phyloP scores from a whole-genome alignment of 92 coral and sea anemone genomes.

The Porites lobata region DNA sequence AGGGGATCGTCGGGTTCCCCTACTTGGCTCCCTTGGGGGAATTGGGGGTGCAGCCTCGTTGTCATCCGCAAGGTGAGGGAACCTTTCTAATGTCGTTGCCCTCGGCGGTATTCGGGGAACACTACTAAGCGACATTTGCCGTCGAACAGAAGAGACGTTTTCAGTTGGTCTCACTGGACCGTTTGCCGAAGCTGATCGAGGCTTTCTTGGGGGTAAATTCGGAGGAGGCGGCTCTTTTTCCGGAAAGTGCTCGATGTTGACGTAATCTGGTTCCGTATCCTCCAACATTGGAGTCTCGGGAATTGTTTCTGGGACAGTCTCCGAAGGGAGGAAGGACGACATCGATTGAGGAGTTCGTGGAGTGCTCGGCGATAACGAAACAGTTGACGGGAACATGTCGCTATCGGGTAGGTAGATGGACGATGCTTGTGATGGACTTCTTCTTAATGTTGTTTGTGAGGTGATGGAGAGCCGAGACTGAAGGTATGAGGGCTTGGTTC shows the following conservation, averaged over 20 bases:
- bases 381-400: constrained; percentile 54
- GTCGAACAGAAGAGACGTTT: constrained; percentile 34
- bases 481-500: constrained; percentile 59
- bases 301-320: constrained; percentile 64
- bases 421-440: constrained; percentile 73
- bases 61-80: constrained; percentile 20
- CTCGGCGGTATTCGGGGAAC: constrained; percentile 31
- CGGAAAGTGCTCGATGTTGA: constrained; percentile 89
- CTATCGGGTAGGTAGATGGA: constrained; percentile 63
- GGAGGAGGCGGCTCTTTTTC: constrained; percentile 85
- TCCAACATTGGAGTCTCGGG: constrained; percentile 79
- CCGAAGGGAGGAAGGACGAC: constrained; percentile 68
- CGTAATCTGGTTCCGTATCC: constrained; percentile 87
- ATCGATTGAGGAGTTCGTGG: constrained; percentile 72
- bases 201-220: constrained; percentile 83
- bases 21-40: constrained; percentile 80
- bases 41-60: constrained; percentile 75
- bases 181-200: constrained; percentile 67
- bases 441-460: constrained; percentile 71
- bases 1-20: constrained; percentile 53
- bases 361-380: constrained; percentile 61
- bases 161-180: constrained; percentile 45
- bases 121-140: constrained; percentile 44
- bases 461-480: constrained; percentile 79
- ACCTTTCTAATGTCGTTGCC: constrained; percentile 39